Base-by-base conservation (phyloP, 2,113 vertebrate species). In the Camelus dromedarius region DNA sequence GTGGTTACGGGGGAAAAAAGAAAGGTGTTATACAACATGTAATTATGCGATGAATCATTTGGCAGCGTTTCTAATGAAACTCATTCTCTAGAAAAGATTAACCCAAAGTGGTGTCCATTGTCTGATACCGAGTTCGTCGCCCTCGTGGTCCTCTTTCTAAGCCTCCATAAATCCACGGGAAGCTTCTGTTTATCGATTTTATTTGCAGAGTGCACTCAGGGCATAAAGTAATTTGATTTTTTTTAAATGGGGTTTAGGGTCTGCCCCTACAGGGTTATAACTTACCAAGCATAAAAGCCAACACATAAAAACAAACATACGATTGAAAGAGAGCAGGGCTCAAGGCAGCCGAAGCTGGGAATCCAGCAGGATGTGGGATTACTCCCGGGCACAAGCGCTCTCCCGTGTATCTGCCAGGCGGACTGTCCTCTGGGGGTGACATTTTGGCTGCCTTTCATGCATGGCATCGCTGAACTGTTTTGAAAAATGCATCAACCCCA, bases 181-280 rank as follows among this genome's bases (percentile, higher is more conserved):
- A 97, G 96, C 96, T 97, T 95, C 96, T 97, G 91, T 96, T 90
- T 96, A 98, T 98, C 80, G 93, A 97, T 98, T 98, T 98, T 98
- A 97, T 97, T 97, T 98, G 96, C 97, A 96, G 93, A 97, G 92
- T 93, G 88, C 95, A 96, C 98, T 97, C 89, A 69, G 97, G 95
- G 96, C 92, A 96, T 97, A 97, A 96, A 98, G 95, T 98, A 98
- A 97, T 97, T 98, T 98, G 96, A 98, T 98, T 97, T 97, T 97
- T 97, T 96, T 56, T 0, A 83, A 97, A 97, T 58, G 30, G 96
- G 95, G 98, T 97, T 98, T 98, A 98, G 98, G 97, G 93, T 96
- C 92, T 98, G 95, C 97, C 97, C 93, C 97, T 96, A 91, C 89
- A 97, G 98, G 95, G 93, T 96, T 97, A 97, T 98, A 98, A 97